These are phyloP conservation scores for Saguinus imperator DNA, from an alignment of 2,113 vertebrate species.

Conservation along the genomic window DNA sequence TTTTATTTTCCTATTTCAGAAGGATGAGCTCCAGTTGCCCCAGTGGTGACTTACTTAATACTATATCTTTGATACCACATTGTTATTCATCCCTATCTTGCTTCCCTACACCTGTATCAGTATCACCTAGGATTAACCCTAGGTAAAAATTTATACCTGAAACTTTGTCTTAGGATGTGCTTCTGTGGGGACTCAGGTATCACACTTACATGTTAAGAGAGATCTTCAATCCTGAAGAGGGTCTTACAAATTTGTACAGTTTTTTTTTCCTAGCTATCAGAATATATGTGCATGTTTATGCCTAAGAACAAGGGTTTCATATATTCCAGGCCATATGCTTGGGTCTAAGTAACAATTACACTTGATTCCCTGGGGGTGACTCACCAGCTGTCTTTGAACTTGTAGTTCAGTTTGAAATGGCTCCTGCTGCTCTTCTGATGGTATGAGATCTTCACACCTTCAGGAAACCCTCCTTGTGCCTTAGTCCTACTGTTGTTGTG, in stretches of 20 bases:
- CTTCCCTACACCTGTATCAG: neutral
- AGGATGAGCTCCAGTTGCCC: neutral
- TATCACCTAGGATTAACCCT: neutral
- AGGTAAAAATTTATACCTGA: neutral
- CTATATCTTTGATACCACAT: no score
- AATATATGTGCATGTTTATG: neutral
- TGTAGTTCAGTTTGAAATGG: neutral
- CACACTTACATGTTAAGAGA: neutral
- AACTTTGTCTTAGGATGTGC: neutral
- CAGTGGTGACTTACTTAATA: neutral
- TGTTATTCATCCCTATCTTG: neutral
- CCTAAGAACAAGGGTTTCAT: neutral
- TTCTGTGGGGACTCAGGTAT: neutral
- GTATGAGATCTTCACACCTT: neutral
- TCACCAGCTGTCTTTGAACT: neutral
- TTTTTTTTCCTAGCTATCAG: neutral
- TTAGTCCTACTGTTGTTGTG: neutral
- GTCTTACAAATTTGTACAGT: neutral
- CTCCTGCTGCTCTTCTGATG: neutral
- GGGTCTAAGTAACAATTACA: neutral
- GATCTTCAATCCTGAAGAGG: neutral
- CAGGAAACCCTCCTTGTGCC: neutral
- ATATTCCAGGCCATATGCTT: neutral
- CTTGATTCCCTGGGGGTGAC: neutral
- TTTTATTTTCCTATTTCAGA: neutral